A percentile compares a stretch with the other conserved stretches of the same genome.
These are phyloP conservation scores for Cantharis rustica DNA, from an alignment of 2,888 invertebrate species.

Conservation along the genomic window DNA sequence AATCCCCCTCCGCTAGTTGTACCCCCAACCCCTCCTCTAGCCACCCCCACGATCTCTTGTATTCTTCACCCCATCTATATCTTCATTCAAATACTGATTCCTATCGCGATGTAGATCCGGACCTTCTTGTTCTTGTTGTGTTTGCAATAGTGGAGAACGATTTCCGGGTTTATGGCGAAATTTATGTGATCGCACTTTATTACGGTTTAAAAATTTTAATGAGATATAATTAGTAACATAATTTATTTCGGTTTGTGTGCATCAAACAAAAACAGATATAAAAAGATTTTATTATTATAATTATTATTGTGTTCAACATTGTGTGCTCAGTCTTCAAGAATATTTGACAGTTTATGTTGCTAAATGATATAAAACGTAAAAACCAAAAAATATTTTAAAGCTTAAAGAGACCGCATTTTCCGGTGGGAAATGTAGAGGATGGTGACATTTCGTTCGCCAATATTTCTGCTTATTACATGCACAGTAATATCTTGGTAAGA, in stretches of 20 bases:
- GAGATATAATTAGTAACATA: background rate
- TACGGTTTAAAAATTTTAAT: conserved; percentile 1
- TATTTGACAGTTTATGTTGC: background rate
- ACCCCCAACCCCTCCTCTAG: conserved; percentile 44
- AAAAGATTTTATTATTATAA: background rate
- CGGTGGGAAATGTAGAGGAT: conserved; percentile 37
- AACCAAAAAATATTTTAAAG: background rate
- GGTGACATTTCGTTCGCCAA: conserved; percentile 19
- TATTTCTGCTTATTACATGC: conserved; percentile 20
- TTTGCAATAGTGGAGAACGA: conserved; percentile 36
- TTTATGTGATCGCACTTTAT: conserved; percentile 10
- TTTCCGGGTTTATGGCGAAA: conserved; percentile 41
- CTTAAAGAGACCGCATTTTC: conserved; percentile 5
- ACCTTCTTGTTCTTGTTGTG: conserved; percentile 43
- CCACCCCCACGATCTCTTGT: conserved; percentile 52
- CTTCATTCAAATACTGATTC: conserved; percentile 48
- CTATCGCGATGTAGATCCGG: conserved; percentile 45
- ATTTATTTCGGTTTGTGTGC: background rate
- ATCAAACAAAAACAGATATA: background rate
- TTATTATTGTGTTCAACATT: background rate
- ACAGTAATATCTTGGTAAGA: conserved; percentile 26
- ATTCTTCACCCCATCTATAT: conserved; percentile 44
- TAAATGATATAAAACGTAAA: background rate
- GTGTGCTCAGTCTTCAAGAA: background rate
- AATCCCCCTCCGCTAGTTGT: conserved; percentile 28